Conservation (phyloP, 2,113 vertebrate species). For the Platichthys stellatus region DNA sequence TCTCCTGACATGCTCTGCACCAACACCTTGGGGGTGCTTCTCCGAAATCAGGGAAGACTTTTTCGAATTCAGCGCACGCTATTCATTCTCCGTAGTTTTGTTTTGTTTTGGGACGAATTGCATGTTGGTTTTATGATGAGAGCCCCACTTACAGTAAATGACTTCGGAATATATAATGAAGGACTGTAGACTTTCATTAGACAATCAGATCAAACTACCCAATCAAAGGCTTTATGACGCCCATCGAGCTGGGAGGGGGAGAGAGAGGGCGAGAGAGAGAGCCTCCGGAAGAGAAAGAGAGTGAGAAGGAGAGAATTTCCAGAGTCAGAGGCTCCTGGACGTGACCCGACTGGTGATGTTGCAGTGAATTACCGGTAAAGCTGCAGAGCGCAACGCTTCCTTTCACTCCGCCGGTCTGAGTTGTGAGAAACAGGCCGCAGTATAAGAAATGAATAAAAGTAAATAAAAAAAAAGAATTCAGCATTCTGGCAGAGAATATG, state of each 20-base stretch:
- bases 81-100: slow-evolving; percentile 12
- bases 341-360: slow-evolving; percentile 64
- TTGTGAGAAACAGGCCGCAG: slow-evolving; percentile 45
- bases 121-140: slow-evolving; percentile 28
- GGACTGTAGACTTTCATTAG: slow-evolving; percentile 42
- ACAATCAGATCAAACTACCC: slow-evolving; percentile 49
- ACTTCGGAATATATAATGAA: slow-evolving; percentile 44
- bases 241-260: not conserved
- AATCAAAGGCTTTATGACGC: slow-evolving; percentile 49
- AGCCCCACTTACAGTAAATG: slow-evolving; percentile 49
- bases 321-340: slow-evolving; percentile 32
- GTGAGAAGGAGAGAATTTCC: not conserved
- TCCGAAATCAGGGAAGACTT: slow-evolving; percentile 24
- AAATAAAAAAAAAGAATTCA: slow-evolving; percentile 17
- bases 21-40: not conserved
- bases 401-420: slow-evolving; percentile 25
- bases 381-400: slow-evolving; percentile 44
- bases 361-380: slow-evolving; percentile 51
- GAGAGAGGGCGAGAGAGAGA: not conserved
- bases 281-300: not conserved
- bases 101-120: slow-evolving; percentile 22
- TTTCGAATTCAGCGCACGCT: not conserved
- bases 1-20: slow-evolving; percentile 4
- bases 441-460: not conserved
- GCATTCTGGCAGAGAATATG: slow-evolving; percentile 20